Conservation (phyloP, 2,797 vertebrate genomes). For the Craterocephalus amniculus region DNA sequence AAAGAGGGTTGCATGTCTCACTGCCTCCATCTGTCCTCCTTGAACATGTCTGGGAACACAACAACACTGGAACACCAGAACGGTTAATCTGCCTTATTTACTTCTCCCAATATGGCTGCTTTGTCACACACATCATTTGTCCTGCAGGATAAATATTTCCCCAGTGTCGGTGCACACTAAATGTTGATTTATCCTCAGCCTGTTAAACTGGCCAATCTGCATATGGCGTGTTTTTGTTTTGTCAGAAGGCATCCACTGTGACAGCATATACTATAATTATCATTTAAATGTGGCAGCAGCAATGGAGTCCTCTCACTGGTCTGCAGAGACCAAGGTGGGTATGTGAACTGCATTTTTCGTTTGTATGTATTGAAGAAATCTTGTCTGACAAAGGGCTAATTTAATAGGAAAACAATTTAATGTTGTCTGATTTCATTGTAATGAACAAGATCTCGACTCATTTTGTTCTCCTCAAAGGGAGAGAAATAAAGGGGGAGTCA, state of each 20-base stretch:
- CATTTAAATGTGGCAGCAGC: slow-evolving; percentile 62
- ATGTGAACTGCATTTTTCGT: slow-evolving; percentile 37
- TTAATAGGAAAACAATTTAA: slow-evolving; percentile 57
- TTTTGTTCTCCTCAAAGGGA: slow-evolving; percentile 58
- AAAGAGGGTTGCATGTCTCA: slow-evolving; percentile 77
- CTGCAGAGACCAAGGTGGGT: slow-evolving; percentile 45
- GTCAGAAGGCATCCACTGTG: slow-evolving; percentile 68
- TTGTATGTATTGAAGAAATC: slow-evolving; percentile 41
- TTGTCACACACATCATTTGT: slow-evolving; percentile 77
- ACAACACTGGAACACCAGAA: slow-evolving; percentile 72
- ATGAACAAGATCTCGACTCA: slow-evolving; percentile 62
- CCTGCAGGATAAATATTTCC: slow-evolving; percentile 82
- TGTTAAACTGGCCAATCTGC: slow-evolving; percentile 78
- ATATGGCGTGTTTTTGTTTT: slow-evolving; percentile 75
- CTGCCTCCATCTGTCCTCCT: slow-evolving; percentile 81
- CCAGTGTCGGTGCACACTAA: slow-evolving; percentile 69
- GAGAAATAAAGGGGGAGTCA: slow-evolving; percentile 31
- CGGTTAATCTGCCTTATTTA: slow-evolving; percentile 83
- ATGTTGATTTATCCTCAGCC: slow-evolving; percentile 80
- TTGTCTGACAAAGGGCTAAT: slow-evolving; percentile 52
- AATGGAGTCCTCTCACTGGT: slow-evolving; percentile 51
- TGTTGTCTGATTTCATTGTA: slow-evolving; percentile 61
- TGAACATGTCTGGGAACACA: slow-evolving; percentile 76
- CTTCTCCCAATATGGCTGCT: slow-evolving; percentile 80
- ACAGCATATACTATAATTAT: slow-evolving; percentile 76